These are phyloP conservation scores for Apodemus sylvaticus DNA, from an alignment of 2,113 vertebrate species.

Conservation along the genomic window DNA sequence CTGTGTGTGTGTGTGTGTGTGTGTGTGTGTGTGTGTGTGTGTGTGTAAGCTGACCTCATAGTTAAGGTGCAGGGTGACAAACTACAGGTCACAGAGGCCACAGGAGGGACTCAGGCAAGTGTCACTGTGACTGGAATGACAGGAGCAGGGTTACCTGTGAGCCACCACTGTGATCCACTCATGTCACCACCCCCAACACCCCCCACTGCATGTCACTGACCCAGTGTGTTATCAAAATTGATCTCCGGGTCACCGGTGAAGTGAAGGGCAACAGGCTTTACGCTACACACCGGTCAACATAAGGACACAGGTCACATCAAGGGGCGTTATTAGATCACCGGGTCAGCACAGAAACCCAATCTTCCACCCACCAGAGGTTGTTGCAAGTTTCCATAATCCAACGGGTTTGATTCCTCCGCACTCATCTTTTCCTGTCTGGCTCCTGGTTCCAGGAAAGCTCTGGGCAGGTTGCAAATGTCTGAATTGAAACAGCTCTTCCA, in stretches of 20 bases:
- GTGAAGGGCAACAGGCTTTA: background rate
- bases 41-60: too few relatives aligned
- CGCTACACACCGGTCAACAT: background rate
- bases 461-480: background rate
- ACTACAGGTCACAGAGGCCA: too few relatives aligned
- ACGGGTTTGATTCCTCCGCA: background rate
- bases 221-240: background rate
- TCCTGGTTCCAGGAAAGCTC: background rate
- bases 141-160: background rate
- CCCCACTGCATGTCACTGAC: background rate
- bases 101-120: too few relatives aligned
- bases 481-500: background rate
- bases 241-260: background rate
- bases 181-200: background rate
- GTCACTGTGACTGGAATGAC: background rate
- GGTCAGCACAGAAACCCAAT: background rate
- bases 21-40: too few relatives aligned
- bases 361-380: accelerated
- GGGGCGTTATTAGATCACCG: background rate
- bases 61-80: background rate
- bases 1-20: too few relatives aligned
- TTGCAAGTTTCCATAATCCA: background rate
- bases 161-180: background rate
- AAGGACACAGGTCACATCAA: background rate
- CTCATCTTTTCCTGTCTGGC: background rate